A percentile compares a stretch with the other conserved stretches of the same genome.
phyloP scores from a whole-genome alignment of 2,113 vertebrate species.

The Prunella fulvescens region DNA sequence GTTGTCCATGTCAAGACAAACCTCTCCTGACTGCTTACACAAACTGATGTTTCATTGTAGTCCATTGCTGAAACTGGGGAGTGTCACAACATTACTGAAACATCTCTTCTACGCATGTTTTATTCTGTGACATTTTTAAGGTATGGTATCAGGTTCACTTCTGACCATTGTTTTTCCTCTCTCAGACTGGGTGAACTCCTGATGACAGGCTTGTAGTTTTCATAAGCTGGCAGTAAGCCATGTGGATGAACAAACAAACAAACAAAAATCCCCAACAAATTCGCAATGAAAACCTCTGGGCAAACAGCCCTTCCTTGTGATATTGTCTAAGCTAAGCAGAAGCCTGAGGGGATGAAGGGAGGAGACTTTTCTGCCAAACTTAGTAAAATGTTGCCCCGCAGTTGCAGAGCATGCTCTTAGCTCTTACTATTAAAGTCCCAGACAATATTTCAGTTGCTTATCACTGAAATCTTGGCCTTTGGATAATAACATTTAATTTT shows the following conservation, averaged over 20 bases:
- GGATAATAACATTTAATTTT: not conserved
- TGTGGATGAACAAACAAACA: constrained; percentile 54
- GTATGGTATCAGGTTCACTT: not conserved
- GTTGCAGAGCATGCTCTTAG: not conserved
- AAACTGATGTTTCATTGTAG: not conserved
- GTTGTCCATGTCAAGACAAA: not conserved
- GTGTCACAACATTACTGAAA: not conserved
- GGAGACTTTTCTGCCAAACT: constrained; percentile 6
- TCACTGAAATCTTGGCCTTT: constrained; percentile 21
- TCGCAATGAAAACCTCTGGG: constrained; percentile 52
- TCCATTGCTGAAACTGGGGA: not conserved
- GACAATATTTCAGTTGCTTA: not conserved
- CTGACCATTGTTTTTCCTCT: not conserved
- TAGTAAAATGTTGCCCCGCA: not conserved
- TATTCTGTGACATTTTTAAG: not conserved
- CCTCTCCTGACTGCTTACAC: not conserved
- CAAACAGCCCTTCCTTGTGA: constrained; percentile 61
- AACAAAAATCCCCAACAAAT: constrained; percentile 52
- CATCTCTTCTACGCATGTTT: not conserved
- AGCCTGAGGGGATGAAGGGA: constrained; percentile 36
- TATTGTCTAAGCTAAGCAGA: constrained; percentile 56
- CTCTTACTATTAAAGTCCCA: not conserved
- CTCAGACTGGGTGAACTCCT: constrained; percentile 10
- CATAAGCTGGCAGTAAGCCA: constrained; percentile 8
- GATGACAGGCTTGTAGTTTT: constrained; percentile 46